Conservation (phyloP, 2,113 vertebrate species). For the Merops nubicus region DNA sequence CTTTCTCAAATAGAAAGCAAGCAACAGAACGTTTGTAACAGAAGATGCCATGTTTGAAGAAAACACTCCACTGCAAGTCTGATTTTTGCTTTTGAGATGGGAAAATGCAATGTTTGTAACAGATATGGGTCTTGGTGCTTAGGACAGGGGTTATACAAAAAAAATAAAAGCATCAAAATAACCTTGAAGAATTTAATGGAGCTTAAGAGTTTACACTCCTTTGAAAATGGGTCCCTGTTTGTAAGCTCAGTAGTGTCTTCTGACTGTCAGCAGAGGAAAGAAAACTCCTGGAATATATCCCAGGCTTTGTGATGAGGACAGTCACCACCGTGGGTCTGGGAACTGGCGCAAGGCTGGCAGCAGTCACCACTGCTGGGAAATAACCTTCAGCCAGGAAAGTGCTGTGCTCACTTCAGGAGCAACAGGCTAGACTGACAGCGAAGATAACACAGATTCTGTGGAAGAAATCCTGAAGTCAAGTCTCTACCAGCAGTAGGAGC, state of each 20-base stretch:
- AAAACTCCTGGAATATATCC: background rate
- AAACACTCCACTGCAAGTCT: fast-evolving
- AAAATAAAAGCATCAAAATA: background rate
- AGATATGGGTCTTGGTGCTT: background rate
- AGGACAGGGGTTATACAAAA: fast-evolving
- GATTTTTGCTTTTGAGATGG: background rate
- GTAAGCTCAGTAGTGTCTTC: background rate
- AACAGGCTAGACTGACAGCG: background rate
- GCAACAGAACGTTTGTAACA: background rate
- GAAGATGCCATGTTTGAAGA: fast-evolving
- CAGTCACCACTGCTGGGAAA: background rate
- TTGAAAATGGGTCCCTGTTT: background rate
- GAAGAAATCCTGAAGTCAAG: background rate
- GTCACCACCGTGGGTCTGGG: background rate
- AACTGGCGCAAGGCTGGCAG: background rate
- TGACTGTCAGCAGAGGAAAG: background rate
- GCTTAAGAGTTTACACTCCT: background rate
- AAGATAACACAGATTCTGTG: background rate
- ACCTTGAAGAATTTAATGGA: fast-evolving
- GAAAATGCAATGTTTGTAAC: fast-evolving
- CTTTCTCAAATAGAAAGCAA: background rate
- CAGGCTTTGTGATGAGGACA: background rate
- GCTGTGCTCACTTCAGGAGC: background rate
- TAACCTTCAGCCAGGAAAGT: fast-evolving
- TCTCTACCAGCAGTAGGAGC: background rate